Percentiles rank a stretch among this genome's conserved stretches.
Evolutionary conservation across 1,140 invertebrate species (phyloP).

Genomic region (Halictus rubicundus): DNA sequence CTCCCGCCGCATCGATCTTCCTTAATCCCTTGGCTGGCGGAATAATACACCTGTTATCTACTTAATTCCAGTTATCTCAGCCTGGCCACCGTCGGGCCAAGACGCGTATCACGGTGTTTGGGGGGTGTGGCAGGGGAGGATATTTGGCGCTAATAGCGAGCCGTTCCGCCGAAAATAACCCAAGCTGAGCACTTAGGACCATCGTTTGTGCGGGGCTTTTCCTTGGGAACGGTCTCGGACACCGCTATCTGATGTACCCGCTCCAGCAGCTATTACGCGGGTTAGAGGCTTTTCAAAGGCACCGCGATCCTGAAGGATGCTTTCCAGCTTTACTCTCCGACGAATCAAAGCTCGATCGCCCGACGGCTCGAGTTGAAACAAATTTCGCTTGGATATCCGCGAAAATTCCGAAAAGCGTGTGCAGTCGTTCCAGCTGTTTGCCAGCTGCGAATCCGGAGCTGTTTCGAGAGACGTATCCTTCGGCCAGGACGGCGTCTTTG

Average conservation of each 20-base stretch:
- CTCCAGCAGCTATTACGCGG: background rate
- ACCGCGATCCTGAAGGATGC: background rate
- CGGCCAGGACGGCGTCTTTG: too few relatives aligned
- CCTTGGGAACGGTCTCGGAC: slow-evolving; percentile 1
- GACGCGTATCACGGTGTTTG: slow-evolving; percentile 8
- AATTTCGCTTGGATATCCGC: background rate
- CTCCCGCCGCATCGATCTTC: background rate
- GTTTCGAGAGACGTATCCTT: background rate
- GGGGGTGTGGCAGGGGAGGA: too few relatives aligned
- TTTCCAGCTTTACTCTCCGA: background rate
- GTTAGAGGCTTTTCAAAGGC: background rate
- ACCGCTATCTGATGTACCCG: background rate
- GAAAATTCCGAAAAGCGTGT: too few relatives aligned
- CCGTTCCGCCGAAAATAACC: slow-evolving; percentile 30
- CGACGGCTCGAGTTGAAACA: background rate
- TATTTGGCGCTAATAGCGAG: slow-evolving; percentile 20
- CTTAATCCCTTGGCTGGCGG: background rate
- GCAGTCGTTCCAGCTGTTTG: too few relatives aligned
- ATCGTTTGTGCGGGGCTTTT: background rate
- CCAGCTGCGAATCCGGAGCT: too few relatives aligned
- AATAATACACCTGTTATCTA: slow-evolving; percentile 29
- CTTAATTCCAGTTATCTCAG: slow-evolving; percentile 37
- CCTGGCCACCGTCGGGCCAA: background rate
- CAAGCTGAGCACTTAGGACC: background rate
- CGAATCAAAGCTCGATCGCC: background rate